Base-by-base conservation (phyloP, 2,888 invertebrate species). In the Bellardia pandia region DNA sequence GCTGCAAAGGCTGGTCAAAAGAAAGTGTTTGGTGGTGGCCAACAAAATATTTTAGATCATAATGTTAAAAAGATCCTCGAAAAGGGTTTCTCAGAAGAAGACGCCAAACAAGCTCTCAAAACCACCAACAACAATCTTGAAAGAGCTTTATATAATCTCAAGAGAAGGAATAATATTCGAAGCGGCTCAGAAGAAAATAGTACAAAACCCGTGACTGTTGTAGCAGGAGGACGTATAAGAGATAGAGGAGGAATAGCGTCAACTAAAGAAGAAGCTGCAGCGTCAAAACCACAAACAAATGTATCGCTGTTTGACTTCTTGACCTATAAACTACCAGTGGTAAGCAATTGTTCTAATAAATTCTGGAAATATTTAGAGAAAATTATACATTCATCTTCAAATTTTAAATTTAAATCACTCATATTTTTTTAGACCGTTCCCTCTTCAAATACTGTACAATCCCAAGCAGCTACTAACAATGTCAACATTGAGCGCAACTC, bases 291-390 rank as follows among this genome's bases (percentile, higher is more conserved):
- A 1, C 96, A 96, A 13, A 96, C 96, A 62, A 96, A 96, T 93
- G 96, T 97, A 2, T 97, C 97, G 0, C 93, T 97, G 3, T 97
- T 97, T 93, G 97, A 97, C 92, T 97, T 97, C 92, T 94, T 97
- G 9, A 97, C 97, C 92, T 96, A 97, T 90, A 97, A 97, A 94
- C 93, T 97, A 9, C 93, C 92, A 72, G 72, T 90, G 45, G 91
- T 91, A 33, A 58, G 23, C 33, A 13, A 51, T 6, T 37, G 5
- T 56, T 3, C 11, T 6, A 3, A 30, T 40, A 56, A 37, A 37
- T 37, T 37, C 37, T 37, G 4, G 0, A 37, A 37, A 37, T 37
- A 6, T 37, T 37, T 37, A 37, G 37, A 37, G 5, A 37, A 37
- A 4, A 23, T 3, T 53, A 51, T 51, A 13, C 13, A 0, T n/a